These are phyloP conservation scores for Pyxicephalus adspersus DNA, from an alignment of 2,113 vertebrate genomes.

Conservation along the genomic window DNA sequence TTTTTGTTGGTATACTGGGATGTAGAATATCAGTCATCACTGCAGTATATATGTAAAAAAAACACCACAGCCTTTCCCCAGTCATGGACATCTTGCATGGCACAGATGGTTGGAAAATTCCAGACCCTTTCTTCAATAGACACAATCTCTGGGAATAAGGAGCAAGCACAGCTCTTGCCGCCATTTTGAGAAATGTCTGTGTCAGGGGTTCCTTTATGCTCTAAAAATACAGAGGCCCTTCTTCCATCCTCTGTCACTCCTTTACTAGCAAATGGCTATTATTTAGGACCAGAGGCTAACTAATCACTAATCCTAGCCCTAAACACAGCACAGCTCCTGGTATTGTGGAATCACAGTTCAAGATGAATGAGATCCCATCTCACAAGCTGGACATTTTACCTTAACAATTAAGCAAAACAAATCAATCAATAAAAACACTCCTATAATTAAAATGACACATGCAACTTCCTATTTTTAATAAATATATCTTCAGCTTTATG, in stretches of 20 bases:
- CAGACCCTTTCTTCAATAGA: not conserved
- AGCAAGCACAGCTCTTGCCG: constrained; percentile 8
- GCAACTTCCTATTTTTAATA: no score
- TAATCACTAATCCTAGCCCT: not conserved
- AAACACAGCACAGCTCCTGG: not conserved
- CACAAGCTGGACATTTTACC: no score
- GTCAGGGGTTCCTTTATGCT: constrained; percentile 42
- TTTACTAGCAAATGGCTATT: not conserved
- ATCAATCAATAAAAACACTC: no score
- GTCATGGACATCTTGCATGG: no score
- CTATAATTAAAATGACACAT: no score
- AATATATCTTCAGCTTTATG: no score
- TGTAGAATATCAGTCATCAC: no score
- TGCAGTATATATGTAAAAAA: no score
- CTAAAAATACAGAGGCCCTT: not conserved
- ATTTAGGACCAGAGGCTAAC: not conserved
- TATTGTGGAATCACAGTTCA: not conserved
- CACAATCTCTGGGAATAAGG: not conserved
- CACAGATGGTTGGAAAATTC: constrained; percentile 7
- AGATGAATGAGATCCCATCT: no score
- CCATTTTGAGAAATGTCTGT: constrained; percentile 34
- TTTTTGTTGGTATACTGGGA: no score
- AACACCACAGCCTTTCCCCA: no score
- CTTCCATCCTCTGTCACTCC: not conserved
- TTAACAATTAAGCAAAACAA: no score